A percentile compares a stretch with the other conserved stretches of the same genome.
Evolutionary conservation across 1,140 invertebrate species (phyloP).

Genomic region (Lepidurus couesii): DNA sequence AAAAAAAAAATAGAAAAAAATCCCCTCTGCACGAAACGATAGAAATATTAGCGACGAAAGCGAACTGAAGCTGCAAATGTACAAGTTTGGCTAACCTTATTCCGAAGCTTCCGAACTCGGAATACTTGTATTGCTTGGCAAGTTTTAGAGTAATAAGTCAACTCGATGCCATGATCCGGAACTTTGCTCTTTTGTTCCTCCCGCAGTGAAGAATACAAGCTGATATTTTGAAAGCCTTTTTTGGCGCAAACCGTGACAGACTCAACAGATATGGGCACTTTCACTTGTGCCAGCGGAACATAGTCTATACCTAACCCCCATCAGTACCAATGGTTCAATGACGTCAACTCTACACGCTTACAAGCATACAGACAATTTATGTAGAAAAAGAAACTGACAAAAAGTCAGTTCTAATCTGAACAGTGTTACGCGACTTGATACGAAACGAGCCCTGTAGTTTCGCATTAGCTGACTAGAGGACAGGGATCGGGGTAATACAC

Average conservation of each 20-base stretch:
- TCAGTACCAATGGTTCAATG: neutral
- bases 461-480: no score
- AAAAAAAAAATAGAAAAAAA: no score
- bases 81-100: no score
- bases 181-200: neutral
- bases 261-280: constrained; percentile 16
- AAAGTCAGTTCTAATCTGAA: no score
- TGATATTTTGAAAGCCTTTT: constrained; percentile 19
- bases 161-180: neutral
- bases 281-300: constrained; percentile 16
- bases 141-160: neutral
- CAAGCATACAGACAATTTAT: neutral
- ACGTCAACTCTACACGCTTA: neutral
- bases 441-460: no score
- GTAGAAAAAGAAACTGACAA: neutral
- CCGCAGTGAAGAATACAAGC: neutral
- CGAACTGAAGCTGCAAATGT: no score
- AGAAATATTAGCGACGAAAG: no score
- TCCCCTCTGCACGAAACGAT: no score
- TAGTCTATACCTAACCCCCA: constrained; percentile 6
- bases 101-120: no score
- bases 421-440: no score
- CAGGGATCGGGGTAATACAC: no score
- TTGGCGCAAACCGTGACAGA: constrained; percentile 6
- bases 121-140: no score